Base-by-base conservation (phyloP, 2,888 invertebrate genomes). In the Trissolcus brochymenae region DNA sequence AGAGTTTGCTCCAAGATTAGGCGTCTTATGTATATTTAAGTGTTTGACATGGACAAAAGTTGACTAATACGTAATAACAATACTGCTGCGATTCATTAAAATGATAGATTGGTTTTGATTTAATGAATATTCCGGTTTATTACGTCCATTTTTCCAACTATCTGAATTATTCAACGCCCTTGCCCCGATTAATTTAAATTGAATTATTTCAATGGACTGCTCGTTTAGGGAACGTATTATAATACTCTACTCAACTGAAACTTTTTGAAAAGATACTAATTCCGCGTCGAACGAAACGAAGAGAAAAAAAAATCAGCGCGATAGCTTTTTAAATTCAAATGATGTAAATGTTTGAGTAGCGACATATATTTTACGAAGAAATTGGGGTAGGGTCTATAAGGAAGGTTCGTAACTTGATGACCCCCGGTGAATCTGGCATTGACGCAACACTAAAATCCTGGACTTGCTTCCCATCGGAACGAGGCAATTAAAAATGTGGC, bases 401-500 rank as follows among this genome's bases (percentile, higher is more conserved):
- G 25, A 6, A 25, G 25, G 25, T 35, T 9, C 21, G 61, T 57
- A 35, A 71, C 62, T 51, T 19, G 62, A 13, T 54, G 64, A 50
- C 64, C 71, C 54, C n/a, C 17, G 25, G 25, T 46, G 49, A 19
- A 35, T 29, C 19, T 43, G 43, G 49, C 51, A 54, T 54, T 56
- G 49, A 59, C 71, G 59, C 19, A 62, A 62, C 55, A 19, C 40
- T 49, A 55, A 16, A 54, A 53, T 53, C n/a, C 59, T 17, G 60
- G 13, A 2, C 11, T 29, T 17, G 55, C 55, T 70, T 76, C 75
- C 65, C 75, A 65, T 50, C 62, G 64, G 62, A 56, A 51, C 56
- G 66, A 65, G 53, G 59, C 67, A 76, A 76, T 76, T 76, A 72
- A 72, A 75, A 74, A 65, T 64, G 75, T 67, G 59, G 73, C 75